Percentiles rank a stretch among this genome's conserved stretches.
Evolutionary conservation across 2,888 invertebrate species (phyloP).

Genomic region (Caenorhabditis auriculariae): DNA sequence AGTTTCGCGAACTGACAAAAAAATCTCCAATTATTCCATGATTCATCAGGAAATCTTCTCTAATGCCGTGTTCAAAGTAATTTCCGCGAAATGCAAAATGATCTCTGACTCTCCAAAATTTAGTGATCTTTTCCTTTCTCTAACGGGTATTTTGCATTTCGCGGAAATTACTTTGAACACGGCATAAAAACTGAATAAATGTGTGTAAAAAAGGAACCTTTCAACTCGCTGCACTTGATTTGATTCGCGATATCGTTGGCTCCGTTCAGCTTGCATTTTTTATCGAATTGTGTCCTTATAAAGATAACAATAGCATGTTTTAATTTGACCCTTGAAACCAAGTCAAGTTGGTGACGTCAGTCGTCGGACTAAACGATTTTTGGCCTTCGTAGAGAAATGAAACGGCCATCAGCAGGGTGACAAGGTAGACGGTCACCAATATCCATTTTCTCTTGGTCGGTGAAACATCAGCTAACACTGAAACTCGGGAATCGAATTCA

Average conservation of each 20-base stretch:
- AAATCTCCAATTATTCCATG: too few species aligned
- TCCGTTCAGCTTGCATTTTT: conserved; percentile 29
- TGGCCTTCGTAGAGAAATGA: conserved; percentile 53
- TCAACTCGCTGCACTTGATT: conserved; percentile 45
- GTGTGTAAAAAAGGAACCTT: conserved; percentile 35
- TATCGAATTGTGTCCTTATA: conserved; percentile 46
- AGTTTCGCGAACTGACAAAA: too few species aligned
- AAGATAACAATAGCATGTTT: not conserved
- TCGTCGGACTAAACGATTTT: conserved; percentile 37
- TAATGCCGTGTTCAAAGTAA: too few species aligned
- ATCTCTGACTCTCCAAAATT: too few species aligned
- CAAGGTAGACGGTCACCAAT: conserved; percentile 44
- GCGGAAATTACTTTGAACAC: too few species aligned
- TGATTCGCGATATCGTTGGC: conserved; percentile 42
- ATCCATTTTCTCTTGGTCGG: conserved; percentile 29
- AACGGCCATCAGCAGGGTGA: conserved; percentile 41
- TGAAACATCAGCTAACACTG: conserved; percentile 31
- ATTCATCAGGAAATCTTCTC: too few species aligned
- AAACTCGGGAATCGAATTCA: conserved; percentile 2
- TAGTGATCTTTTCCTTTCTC: too few species aligned
- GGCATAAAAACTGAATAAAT: too few species aligned
- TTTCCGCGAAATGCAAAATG: too few species aligned
- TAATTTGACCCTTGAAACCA: conserved; percentile 20
- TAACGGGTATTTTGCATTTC: too few species aligned
- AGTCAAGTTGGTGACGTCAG: conserved; percentile 55